Base-by-base conservation (phyloP, 2,888 invertebrate genomes). In the Campaea margaritaria region DNA sequence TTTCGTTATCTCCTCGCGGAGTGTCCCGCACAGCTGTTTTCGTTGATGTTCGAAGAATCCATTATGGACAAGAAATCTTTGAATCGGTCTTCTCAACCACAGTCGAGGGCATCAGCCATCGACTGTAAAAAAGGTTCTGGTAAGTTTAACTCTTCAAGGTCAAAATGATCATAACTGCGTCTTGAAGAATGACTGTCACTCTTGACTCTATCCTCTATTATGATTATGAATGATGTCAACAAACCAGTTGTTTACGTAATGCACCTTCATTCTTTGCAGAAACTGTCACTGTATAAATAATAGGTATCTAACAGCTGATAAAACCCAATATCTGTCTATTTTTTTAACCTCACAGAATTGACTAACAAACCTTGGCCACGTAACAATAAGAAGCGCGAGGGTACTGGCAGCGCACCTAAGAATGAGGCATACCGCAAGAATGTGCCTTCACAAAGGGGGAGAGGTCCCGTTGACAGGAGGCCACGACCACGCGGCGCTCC, bases 21-120 rank as follows among this genome's bases (percentile, higher is more conserved):
- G 94, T 91, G 87, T 82, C 93, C 93, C 93, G 94, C 94, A 91
- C 88, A 88, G 87, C 86, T 86, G 79, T 80, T 82, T 78, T 84
- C 80, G 89, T 93, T 85, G 85, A 90, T 92, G 92, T 93, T 93
- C 86, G 93, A 93, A 81, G 93, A 92, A 79, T 86, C 87, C 87
- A 91, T 91, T 90, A 96, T 96, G 96, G 96, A 96, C 93, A 96
- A 96, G 89, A 96, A 96, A 93, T 93, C 94, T 85, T 93, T 94
- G 83, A 93, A 93, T 89, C 95, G 95, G 89, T 93, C 94, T 82
- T 89, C 93, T 86, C 94, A 95, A 89, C 93, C 94, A 91, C 94
- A 94, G 86, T 89, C 94, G 90, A 96, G 95, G 94, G 94, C 94
- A 81, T 86, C 93, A 72, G 92, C 93, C 93, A 93, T 94, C 96